phyloP scores from a whole-genome alignment of 1,140 invertebrate species.

The Megalonaias nervosa region DNA sequence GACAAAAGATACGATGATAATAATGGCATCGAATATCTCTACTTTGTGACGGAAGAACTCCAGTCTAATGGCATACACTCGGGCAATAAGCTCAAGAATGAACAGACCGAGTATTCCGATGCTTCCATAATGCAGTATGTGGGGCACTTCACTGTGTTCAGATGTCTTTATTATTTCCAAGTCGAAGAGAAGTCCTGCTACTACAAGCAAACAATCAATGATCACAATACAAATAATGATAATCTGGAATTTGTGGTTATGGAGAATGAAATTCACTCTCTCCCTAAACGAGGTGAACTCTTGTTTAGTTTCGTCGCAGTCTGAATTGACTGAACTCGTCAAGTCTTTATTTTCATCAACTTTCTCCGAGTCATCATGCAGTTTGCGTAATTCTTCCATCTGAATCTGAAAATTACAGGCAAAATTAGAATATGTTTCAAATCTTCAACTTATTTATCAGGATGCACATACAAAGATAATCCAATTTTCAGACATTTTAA shows the following conservation, averaged over 20 bases:
- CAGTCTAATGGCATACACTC: constrained; percentile 67
- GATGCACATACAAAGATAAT: no score
- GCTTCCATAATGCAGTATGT: constrained; percentile 66
- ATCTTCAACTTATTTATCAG: no score
- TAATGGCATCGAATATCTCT: constrained; percentile 70
- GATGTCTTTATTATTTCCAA: constrained; percentile 49
- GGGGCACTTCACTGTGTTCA: constrained; percentile 33
- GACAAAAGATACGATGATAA: constrained; percentile 70
- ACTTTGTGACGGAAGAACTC: constrained; percentile 69
- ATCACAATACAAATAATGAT: constrained; percentile 65
- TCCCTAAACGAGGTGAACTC: constrained; percentile 53
- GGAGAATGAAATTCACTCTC: constrained; percentile 51
- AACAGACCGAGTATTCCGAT: constrained; percentile 67
- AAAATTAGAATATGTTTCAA: no score
- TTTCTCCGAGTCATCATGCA: constrained; percentile 67
- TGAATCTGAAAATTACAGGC: constrained; percentile 42
- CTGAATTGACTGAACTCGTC: constrained; percentile 62
- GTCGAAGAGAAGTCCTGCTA: constrained; percentile 67
- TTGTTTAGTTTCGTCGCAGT: constrained; percentile 59
- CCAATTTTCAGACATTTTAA: no score
- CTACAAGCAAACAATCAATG: constrained; percentile 65
- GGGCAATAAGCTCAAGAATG: constrained; percentile 66
- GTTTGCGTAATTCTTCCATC: constrained; percentile 68
- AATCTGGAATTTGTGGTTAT: constrained; percentile 69
- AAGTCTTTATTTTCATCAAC: constrained; percentile 70